phyloP scores from a whole-genome alignment of 2,888 invertebrate species.

The Acanthosoma haemorrhoidale region DNA sequence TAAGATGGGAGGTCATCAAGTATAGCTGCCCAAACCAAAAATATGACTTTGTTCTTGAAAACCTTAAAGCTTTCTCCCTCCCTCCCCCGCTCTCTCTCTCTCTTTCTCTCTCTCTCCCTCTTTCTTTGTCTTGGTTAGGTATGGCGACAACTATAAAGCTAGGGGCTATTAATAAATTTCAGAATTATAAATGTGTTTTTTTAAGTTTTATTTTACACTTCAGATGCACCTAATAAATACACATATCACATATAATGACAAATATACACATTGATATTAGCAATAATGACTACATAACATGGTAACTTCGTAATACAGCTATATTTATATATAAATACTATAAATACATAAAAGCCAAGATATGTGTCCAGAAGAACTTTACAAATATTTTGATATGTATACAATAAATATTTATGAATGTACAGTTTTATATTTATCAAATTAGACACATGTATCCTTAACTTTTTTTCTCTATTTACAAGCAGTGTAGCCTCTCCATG shows the following conservation, averaged over 20 bases:
- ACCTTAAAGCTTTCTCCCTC: no score
- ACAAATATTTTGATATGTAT: conserved; percentile 22
- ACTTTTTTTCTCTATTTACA: conserved; percentile 29
- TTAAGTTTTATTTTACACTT: conserved; percentile 6
- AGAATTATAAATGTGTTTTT: background rate
- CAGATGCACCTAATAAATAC: conserved; percentile 29
- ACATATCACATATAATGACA: conserved; percentile 37
- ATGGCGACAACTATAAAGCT: no score
- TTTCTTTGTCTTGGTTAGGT: no score
- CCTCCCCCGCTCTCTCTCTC: no score
- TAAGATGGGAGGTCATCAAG: no score
- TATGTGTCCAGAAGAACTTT: conserved; percentile 21
- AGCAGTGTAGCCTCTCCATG: conserved; percentile 15
- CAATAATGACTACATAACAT: conserved; percentile 36
- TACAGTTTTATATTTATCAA: conserved; percentile 11
- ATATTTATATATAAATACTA: no score
- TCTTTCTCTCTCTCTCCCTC: no score
- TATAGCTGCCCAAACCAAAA: no score
- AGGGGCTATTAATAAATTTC: background rate
- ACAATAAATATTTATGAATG: conserved; percentile 26
- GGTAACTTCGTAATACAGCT: conserved; percentile 28
- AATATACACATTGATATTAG: conserved; percentile 40
- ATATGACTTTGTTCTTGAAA: no score
- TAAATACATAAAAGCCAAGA: conserved; percentile 27
- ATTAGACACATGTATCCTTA: conserved; percentile 26